phyloP scores from a whole-genome alignment of 2,888 invertebrate genomes.

The Hermodice carunculata region DNA sequence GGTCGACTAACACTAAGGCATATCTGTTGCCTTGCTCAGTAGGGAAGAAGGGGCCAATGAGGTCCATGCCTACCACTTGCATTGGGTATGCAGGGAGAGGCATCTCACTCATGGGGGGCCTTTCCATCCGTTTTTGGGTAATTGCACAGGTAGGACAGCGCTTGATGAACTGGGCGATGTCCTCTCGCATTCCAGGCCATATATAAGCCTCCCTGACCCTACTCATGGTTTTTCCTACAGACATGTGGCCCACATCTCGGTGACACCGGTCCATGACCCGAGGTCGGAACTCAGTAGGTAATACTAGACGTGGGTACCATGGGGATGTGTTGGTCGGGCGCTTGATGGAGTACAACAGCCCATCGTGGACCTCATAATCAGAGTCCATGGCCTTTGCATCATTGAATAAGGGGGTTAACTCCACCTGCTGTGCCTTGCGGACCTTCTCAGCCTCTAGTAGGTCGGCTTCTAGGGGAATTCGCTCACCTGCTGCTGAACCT shows the following conservation, averaged over 20 bases:
- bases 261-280: not conserved
- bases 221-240: not conserved
- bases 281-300: not conserved
- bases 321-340: not conserved
- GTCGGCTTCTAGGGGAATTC: constrained; percentile 3
- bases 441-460: not conserved
- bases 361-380: not conserved
- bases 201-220: constrained; percentile 10
- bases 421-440: not conserved
- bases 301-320: constrained; percentile 4
- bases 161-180: not conserved
- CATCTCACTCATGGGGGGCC: not conserved
- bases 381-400: not conserved
- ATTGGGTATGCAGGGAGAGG: constrained; percentile 4
- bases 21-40: constrained; percentile 6
- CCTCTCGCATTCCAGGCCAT: constrained; percentile 3
- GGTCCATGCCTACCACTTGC: constrained; percentile 10
- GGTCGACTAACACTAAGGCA: constrained; percentile 4
- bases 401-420: not conserved
- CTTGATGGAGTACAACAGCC: not conserved
- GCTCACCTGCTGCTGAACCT: not conserved
- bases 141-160: not conserved
- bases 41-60: constrained; percentile 7
- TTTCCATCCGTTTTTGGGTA: not conserved
- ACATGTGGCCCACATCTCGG: constrained; percentile 4